Evolutionary conservation across 2,888 invertebrate species (phyloP).

Genomic region (Tenodera sinensis): DNA sequence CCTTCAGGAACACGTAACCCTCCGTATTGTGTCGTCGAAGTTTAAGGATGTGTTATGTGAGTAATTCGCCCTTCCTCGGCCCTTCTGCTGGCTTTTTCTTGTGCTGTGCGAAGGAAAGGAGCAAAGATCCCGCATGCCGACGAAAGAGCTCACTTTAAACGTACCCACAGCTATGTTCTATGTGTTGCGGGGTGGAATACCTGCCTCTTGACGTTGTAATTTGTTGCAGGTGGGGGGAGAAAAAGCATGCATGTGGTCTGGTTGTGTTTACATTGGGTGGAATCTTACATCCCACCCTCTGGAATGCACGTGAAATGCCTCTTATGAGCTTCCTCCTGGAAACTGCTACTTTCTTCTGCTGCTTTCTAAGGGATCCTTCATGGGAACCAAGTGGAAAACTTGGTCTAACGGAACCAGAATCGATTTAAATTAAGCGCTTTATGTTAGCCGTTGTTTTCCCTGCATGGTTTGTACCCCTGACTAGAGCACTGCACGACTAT

Average conservation of each 20-base stretch:
- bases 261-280: background rate
- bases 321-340: background rate
- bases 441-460: background rate
- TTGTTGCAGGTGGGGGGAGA: background rate
- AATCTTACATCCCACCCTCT: background rate
- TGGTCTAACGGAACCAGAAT: background rate
- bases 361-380: background rate
- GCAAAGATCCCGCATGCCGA: constrained; percentile 14
- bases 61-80: constrained; percentile 9
- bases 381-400: background rate
- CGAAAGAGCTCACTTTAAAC: constrained; percentile 7
- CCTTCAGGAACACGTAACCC: background rate
- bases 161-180: constrained; percentile 22
- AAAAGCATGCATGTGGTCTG: background rate
- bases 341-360: background rate
- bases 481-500: too few species aligned
- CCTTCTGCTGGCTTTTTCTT: constrained; percentile 2
- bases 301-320: background rate
- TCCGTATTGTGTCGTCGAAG: background rate
- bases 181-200: background rate
- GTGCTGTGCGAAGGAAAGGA: background rate
- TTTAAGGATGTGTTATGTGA: constrained; percentile 24
- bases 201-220: background rate
- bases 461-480: too few species aligned
- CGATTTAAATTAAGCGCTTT: background rate